phyloP scores from a whole-genome alignment of 1,140 invertebrate genomes.

The Drosophila parvula region DNA sequence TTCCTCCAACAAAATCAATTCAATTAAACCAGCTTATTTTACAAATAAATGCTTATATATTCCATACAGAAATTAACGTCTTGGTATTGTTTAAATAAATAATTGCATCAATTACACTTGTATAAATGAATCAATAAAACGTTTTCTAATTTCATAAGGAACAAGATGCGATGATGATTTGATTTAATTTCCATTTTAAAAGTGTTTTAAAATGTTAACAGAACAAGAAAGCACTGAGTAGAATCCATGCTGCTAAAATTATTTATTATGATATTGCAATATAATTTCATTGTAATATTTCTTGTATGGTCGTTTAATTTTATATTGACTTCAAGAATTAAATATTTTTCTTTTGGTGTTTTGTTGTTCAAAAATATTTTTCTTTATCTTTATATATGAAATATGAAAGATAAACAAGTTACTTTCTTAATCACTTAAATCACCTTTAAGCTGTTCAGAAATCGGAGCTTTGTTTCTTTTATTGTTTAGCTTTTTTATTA shows the following conservation, averaged over 20 bases:
- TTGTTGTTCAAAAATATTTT: not conserved
- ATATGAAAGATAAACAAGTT: not conserved
- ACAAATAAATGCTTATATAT: not conserved
- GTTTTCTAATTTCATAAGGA: not conserved
- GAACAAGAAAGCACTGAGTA: too few species aligned
- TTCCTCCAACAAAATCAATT: not conserved
- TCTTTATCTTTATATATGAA: not conserved
- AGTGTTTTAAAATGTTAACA: too few species aligned
- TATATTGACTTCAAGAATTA: not conserved
- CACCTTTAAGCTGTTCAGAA: not conserved
- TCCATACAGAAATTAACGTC: not conserved
- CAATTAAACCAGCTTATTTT: not conserved
- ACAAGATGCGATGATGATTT: not conserved
- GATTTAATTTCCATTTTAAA: too few species aligned
- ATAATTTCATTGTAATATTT: too few species aligned
- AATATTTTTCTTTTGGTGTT: not conserved
- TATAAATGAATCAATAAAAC: not conserved
- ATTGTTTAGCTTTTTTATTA: not conserved
- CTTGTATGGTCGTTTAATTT: not conserved
- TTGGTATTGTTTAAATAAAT: conserved; percentile 7
- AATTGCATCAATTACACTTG: conserved; percentile 12
- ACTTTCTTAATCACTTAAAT: conserved; percentile 6
- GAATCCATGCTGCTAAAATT: too few species aligned
- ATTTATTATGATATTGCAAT: too few species aligned
- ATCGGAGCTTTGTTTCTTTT: not conserved